phyloP scores from a whole-genome alignment of 2,888 invertebrate genomes.

The Caenorhabditis sulstoni region DNA sequence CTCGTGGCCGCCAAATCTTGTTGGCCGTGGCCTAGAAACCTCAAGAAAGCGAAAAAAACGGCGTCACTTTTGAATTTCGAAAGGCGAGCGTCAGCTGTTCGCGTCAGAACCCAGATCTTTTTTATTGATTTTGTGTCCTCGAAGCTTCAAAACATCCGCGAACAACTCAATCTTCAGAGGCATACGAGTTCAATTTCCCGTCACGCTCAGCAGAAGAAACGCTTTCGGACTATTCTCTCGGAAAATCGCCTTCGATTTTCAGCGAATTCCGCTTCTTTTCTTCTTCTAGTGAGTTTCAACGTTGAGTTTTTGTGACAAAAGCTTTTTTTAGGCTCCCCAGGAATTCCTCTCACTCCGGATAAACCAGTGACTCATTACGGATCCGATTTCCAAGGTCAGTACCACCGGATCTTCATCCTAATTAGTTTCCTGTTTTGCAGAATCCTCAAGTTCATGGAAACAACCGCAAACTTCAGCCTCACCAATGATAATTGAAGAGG shows the following conservation, averaged over 20 bases:
- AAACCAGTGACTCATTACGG: conserved; percentile 16
- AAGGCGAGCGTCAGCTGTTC: too few species aligned
- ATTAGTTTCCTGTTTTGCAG: conserved; percentile 9
- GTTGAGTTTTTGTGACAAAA: too few species aligned
- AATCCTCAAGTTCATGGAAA: conserved; percentile 33
- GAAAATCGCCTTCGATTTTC: background rate
- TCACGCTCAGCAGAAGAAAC: background rate
- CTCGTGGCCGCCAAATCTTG: background rate
- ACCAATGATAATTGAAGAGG: conserved; percentile 54
- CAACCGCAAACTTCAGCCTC: background rate
- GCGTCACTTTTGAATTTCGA: background rate
- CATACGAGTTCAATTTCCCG: too few species aligned
- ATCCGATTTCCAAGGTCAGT: conserved; percentile 6
- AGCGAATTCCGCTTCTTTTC: background rate
- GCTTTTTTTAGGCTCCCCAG: conserved; percentile 28
- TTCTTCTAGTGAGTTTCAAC: background rate
- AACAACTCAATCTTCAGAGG: too few species aligned
- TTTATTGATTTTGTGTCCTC: too few species aligned
- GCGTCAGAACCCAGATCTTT: too few species aligned
- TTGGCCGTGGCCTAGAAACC: background rate
- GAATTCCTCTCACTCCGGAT: conserved; percentile 33
- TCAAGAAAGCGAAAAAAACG: background rate
- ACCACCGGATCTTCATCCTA: background rate
- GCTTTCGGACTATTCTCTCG: background rate
- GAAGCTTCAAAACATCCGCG: too few species aligned